Evolutionary conservation across 30 jellyfish, hydroid and myxozoan genomes (phyloP).

Genomic region (Turritopsis rubra): DNA sequence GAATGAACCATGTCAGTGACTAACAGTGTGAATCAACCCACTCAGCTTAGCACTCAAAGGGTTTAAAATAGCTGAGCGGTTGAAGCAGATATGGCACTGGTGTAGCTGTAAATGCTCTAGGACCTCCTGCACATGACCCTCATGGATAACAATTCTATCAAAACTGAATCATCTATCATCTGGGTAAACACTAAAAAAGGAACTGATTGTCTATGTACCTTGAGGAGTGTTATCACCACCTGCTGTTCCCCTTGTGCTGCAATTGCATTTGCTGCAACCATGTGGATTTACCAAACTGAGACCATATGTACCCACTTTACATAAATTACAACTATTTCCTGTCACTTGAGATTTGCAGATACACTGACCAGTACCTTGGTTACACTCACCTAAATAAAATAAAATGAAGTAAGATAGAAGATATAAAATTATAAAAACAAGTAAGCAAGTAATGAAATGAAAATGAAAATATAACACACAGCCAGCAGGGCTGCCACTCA

Average conservation of each 20-base stretch:
- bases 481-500: no score
- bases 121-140: no score
- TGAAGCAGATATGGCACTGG: no score
- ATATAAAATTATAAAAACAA: neutral
- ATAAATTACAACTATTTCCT: constrained; percentile 76
- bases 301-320: constrained; percentile 81
- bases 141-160: no score
- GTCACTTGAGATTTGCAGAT: constrained; percentile 72
- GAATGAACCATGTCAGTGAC: no score
- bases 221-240: constrained; percentile 65
- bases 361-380: constrained; percentile 71
- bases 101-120: no score
- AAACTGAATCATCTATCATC: no score
- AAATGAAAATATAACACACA: no score
- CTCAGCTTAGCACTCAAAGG: no score
- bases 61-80: no score
- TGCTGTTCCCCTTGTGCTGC: constrained; percentile 90
- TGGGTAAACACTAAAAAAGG: neutral
- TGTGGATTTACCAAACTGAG: constrained; percentile 49
- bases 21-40: no score
- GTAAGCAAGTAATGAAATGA: neutral
- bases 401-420: no score
- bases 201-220: constrained; percentile 33
- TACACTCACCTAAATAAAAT: constrained; percentile 44
- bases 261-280: constrained; percentile 83